phyloP scores from a whole-genome alignment of 2,113 vertebrate genomes.

The Menura novaehollandiae region DNA sequence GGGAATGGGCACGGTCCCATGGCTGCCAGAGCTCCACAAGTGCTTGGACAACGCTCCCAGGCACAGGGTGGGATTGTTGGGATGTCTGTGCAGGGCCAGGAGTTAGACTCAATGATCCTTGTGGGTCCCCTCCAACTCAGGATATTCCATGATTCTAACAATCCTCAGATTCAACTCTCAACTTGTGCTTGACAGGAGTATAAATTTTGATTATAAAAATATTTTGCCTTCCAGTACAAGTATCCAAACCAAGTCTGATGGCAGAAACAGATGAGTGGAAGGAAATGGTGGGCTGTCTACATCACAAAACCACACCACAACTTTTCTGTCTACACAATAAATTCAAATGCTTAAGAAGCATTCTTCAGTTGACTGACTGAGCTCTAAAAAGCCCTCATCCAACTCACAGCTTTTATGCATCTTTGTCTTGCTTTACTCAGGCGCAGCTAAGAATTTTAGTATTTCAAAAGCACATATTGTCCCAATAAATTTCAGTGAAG shows the following conservation, averaged over 20 bases:
- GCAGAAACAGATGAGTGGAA: neutral
- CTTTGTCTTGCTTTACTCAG: neutral
- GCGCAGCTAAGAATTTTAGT: neutral
- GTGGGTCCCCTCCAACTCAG: neutral
- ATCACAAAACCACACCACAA: neutral
- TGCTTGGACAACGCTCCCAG: rapidly evolving
- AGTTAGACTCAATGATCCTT: neutral
- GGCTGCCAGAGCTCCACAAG: neutral
- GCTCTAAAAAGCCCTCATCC: neutral
- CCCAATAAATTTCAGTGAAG: neutral
- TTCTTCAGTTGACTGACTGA: neutral
- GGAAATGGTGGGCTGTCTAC: neutral
- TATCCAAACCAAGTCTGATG: neutral
- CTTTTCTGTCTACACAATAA: neutral
- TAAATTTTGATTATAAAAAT: neutral
- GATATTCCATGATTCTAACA: neutral
- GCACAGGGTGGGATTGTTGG: neutral
- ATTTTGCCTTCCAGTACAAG: neutral
- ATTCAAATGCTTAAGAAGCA: neutral
- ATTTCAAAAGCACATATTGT: neutral
- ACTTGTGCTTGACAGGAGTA: neutral
- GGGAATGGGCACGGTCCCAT: rapidly evolving
- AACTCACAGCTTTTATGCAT: neutral
- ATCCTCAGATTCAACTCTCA: neutral
- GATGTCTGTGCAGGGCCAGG: neutral